Conservation (phyloP, 2,888 invertebrate genomes). For the Chrysomela aeneicollis region DNA sequence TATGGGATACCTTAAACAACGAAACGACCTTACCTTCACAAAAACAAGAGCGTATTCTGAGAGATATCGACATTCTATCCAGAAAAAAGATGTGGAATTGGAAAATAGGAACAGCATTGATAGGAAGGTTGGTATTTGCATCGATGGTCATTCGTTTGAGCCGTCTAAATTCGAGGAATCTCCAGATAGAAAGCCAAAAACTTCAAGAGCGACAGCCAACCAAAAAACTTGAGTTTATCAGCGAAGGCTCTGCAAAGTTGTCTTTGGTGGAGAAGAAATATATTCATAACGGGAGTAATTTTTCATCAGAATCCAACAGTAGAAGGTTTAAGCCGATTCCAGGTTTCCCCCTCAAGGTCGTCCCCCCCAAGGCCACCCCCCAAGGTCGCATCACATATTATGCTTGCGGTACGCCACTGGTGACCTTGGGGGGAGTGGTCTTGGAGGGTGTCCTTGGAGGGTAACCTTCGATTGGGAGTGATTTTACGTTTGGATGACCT, state of each 20-base stretch:
- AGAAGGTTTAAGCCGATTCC: too few relatives aligned
- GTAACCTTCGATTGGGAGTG: too few relatives aligned
- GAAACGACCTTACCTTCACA: background rate
- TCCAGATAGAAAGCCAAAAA: slow-evolving; percentile 9
- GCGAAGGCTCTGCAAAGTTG: background rate
- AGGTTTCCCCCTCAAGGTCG: too few relatives aligned
- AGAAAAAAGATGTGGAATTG: slow-evolving; percentile 6
- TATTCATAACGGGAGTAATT: background rate
- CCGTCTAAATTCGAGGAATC: slow-evolving; percentile 1
- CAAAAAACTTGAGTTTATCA: background rate
- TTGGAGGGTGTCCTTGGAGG: too few relatives aligned
- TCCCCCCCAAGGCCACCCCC: too few relatives aligned
- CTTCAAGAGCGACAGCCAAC: background rate
- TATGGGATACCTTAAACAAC: slow-evolving; percentile 12
- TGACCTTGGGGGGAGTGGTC: too few relatives aligned
- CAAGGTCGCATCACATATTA: too few relatives aligned
- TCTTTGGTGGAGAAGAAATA: background rate
- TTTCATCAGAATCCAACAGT: background rate
- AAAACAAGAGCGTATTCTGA: background rate
- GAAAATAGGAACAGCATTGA: slow-evolving; percentile 3
- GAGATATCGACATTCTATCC: background rate
- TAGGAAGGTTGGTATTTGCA: slow-evolving; percentile 17
- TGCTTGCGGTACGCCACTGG: too few relatives aligned
- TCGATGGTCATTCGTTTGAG: slow-evolving; percentile 12
- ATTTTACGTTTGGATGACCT: too few relatives aligned